Conservation (phyloP, 2,113 vertebrate species). For the Caretta caretta region DNA sequence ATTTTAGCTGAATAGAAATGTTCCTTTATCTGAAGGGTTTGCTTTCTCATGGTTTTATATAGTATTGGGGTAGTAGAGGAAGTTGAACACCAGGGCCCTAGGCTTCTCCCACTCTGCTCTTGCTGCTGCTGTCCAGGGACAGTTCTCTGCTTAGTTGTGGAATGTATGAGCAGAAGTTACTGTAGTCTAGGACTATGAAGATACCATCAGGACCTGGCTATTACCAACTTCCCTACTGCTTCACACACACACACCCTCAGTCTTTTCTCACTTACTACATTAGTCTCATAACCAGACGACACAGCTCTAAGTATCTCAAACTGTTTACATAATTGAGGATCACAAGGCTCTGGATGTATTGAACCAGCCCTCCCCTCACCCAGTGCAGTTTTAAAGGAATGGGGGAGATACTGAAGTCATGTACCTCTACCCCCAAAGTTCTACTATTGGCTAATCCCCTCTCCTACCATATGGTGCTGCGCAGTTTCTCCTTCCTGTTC, state of each 20-base stretch:
- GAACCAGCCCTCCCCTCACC: neutral
- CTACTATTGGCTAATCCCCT: neutral
- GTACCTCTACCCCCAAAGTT: neutral
- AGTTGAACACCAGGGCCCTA: neutral
- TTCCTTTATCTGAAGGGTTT: neutral
- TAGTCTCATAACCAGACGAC: neutral
- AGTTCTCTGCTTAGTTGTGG: neutral
- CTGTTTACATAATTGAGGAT: neutral
- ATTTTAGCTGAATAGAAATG: neutral
- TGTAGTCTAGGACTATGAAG: neutral
- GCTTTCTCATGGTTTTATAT: fast-evolving
- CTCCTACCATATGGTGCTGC: neutral
- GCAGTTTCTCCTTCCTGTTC: neutral
- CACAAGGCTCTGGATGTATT: neutral
- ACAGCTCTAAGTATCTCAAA: neutral
- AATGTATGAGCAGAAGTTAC: neutral
- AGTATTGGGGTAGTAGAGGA: fast-evolving
- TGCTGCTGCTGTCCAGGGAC: fast-evolving
- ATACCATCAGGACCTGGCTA: neutral
- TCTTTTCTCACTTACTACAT: neutral
- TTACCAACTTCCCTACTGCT: neutral
- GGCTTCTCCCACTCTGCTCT: neutral
- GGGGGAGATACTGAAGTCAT: neutral
- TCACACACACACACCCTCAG: neutral
- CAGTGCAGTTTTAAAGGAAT: neutral